phyloP scores from a whole-genome alignment of 2,797 vertebrate genomes.

The Phrynocephalus guinanensis region DNA sequence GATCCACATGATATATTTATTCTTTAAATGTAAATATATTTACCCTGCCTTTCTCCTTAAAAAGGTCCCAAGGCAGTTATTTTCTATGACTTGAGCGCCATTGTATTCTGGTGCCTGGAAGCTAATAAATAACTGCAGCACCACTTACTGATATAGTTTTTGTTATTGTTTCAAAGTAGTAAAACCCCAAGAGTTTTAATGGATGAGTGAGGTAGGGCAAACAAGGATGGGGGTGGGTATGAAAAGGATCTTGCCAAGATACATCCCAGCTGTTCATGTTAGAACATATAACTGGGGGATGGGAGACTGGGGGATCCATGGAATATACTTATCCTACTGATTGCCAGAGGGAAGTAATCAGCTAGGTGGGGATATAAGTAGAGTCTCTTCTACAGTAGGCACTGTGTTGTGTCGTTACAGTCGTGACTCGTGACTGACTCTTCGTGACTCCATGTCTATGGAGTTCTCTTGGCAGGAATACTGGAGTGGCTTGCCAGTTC shows the following conservation, averaged over 20 bases:
- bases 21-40: no score
- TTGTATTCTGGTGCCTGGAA: conserved; percentile 30
- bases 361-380: no score
- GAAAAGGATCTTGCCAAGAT: neutral
- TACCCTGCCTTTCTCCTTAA: neutral
- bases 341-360: no score
- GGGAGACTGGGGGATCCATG: neutral
- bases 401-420: no score
- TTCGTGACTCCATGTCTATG: no score
- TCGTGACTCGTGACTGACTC: no score
- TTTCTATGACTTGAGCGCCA: neutral
- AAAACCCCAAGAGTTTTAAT: neutral
- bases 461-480: no score
- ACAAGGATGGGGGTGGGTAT: neutral
- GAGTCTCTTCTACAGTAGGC: neutral
- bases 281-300: neutral
- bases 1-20: neutral
- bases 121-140: neutral
- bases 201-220: neutral
- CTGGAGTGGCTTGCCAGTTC: no score
- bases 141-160: neutral
- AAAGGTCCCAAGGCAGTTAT: neutral
- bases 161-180: neutral
- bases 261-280: no score
- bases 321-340: no score